Conservation (phyloP, 1,140 invertebrate species). For the Orchesella cincta region DNA sequence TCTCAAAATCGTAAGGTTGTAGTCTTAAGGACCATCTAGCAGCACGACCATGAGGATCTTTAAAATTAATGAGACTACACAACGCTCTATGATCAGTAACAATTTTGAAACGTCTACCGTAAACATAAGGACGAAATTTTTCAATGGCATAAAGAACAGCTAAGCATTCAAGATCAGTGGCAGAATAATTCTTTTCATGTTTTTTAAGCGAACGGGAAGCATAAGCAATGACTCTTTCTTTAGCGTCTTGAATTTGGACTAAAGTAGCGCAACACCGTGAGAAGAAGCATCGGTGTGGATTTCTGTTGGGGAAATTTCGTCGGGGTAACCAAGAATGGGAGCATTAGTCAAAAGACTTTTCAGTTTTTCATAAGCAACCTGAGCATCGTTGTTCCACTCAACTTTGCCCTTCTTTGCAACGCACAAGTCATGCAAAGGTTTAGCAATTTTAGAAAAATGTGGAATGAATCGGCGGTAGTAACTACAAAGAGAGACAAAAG, state of each 20-base stretch:
- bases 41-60: background rate
- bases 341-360: slow-evolving; percentile 51
- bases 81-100: background rate
- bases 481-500: slow-evolving; percentile 55
- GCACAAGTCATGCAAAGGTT: slow-evolving; percentile 55
- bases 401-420: slow-evolving; percentile 53
- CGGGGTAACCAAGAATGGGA: slow-evolving; percentile 51
- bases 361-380: slow-evolving; percentile 55
- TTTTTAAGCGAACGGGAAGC: slow-evolving; percentile 50
- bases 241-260: slow-evolving; percentile 50
- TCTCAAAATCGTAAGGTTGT: background rate
- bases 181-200: slow-evolving; percentile 51
- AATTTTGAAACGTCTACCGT: background rate
- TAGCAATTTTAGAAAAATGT: slow-evolving; percentile 53
- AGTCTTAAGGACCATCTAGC: background rate
- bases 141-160: slow-evolving; percentile 46
- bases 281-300: slow-evolving; percentile 53
- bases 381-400: slow-evolving; percentile 51
- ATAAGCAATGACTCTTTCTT: slow-evolving; percentile 53
- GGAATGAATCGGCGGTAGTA: slow-evolving; percentile 56
- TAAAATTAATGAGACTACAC: background rate
- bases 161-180: slow-evolving; percentile 53
- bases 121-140: background rate
- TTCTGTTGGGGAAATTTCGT: slow-evolving; percentile 51
- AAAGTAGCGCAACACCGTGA: slow-evolving; percentile 56